Base-by-base conservation (phyloP, 2,888 invertebrate genomes). In the Pedicia rivosa region DNA sequence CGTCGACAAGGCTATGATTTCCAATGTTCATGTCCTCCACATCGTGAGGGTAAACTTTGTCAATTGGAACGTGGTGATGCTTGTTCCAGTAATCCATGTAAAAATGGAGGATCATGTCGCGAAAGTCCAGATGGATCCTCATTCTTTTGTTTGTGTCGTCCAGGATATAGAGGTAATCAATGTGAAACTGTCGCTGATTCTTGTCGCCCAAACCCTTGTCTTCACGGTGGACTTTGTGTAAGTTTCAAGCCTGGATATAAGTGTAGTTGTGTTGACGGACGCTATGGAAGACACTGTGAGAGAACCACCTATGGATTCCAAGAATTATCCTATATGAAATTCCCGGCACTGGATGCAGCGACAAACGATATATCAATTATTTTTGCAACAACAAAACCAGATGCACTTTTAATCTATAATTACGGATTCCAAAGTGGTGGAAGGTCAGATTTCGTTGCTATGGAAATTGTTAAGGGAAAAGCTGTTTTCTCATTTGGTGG, bases 141-240 rank as follows among this genome's bases (percentile, higher is more conserved):
- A 20, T 92, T 83, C 70, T 88, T 87, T 60, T 95, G 94, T 50
- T 64, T 87, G 2, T 95, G 94, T 54, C 73, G 88, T 3, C 82
- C 87, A 3, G 91, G 91, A 2, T 94, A 86, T 56, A 72, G 86
- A 9, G 94, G 95, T 3, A 83, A 82, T 55, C 78, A 80, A 46
- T 95, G 94, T 56, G 90, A 92, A 63, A 76, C 78, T 14, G 67
- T 82, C 3, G 79, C 86, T 1, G 88, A 91, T 55, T 84, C 86
- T 1, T 95, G 94, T 53, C 68, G 88, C 41, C 86, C 88, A 2
- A 90, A 91, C 57, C 92, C 91, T n/a, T 94, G 94, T 50, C 64
- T 84, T 42, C 70, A 88, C 55, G 90, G 87, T 17, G 92, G 92
- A 20, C 68, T 83, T 30, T 94, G 94, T 52, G 75, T 87, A 12